These are phyloP conservation scores for Pristis pectinata DNA, from an alignment of 2,797 vertebrate species.

Conservation along the genomic window DNA sequence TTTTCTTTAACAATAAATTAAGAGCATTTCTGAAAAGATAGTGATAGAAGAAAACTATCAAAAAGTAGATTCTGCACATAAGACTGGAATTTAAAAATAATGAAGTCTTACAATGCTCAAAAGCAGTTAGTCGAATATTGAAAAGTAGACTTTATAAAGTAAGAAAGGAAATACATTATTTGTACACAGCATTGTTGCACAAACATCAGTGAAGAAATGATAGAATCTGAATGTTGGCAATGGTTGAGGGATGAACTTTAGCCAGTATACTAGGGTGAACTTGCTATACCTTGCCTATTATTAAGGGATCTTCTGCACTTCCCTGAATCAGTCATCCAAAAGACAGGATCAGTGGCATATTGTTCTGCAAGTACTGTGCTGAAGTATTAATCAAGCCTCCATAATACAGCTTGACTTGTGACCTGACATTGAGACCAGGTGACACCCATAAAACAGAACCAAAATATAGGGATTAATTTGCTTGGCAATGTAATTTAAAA, in stretches of 20 bases:
- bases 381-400: not conserved
- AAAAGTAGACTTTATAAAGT: not conserved
- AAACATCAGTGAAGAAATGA: not conserved
- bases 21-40: not conserved
- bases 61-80: not conserved
- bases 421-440: not conserved
- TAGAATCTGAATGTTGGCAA: not conserved
- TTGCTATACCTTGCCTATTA: not conserved
- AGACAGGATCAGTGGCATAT: not conserved
- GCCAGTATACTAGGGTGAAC: not conserved
- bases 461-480: not conserved
- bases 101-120: not conserved
- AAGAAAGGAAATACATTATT: not conserved
- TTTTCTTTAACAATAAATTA: not conserved
- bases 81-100: not conserved
- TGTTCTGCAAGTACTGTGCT: not conserved
- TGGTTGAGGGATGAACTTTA: not conserved
- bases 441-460: not conserved
- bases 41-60: not conserved
- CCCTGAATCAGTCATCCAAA: not conserved
- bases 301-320: not conserved
- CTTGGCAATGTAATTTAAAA: not conserved
- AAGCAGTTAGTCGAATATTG: not conserved
- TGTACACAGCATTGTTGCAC: not conserved
- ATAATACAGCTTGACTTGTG: not conserved